phyloP scores from a whole-genome alignment of 2,797 vertebrate genomes.

The Neomorphus geoffroyi region DNA sequence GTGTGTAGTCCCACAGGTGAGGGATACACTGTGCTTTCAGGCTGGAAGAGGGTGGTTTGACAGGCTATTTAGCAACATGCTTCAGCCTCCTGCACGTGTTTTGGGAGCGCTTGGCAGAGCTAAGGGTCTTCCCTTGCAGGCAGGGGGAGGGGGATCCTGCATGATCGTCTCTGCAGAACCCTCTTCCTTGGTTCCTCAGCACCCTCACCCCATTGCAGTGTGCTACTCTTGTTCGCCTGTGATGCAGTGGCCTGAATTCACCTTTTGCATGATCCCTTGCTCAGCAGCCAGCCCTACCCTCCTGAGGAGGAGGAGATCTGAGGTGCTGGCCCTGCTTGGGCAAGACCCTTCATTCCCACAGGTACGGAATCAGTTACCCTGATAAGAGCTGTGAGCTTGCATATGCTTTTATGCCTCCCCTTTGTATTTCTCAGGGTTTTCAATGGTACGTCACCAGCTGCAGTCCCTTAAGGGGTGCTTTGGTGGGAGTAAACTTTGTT shows the following conservation, averaged over 20 bases:
- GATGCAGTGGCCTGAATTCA: not conserved
- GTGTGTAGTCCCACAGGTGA: fast-evolving
- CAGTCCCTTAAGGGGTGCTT: not conserved
- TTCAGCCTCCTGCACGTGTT: not conserved
- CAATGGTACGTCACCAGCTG: not conserved
- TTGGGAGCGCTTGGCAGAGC: not conserved
- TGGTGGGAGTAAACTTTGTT: not conserved
- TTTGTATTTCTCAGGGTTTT: not conserved
- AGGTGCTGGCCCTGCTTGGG: not conserved
- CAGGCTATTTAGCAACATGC: not conserved
- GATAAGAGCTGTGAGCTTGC: not conserved
- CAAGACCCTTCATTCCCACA: not conserved
- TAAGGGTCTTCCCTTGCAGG: not conserved
- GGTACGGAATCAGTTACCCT: not conserved
- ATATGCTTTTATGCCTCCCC: not conserved
- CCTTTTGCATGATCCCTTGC: fast-evolving
- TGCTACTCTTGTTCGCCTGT: not conserved
- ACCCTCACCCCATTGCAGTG: fast-evolving
- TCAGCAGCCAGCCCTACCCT: not conserved
- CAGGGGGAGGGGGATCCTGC: not conserved
- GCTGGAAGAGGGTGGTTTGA: not conserved
- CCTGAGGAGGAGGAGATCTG: not conserved
- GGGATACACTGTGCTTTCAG: fast-evolving
- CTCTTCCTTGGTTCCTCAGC: not conserved
- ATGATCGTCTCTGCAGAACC: not conserved